phyloP scores from a whole-genome alignment of 2,113 vertebrate species.

The Nothobranchius furzeri region DNA sequence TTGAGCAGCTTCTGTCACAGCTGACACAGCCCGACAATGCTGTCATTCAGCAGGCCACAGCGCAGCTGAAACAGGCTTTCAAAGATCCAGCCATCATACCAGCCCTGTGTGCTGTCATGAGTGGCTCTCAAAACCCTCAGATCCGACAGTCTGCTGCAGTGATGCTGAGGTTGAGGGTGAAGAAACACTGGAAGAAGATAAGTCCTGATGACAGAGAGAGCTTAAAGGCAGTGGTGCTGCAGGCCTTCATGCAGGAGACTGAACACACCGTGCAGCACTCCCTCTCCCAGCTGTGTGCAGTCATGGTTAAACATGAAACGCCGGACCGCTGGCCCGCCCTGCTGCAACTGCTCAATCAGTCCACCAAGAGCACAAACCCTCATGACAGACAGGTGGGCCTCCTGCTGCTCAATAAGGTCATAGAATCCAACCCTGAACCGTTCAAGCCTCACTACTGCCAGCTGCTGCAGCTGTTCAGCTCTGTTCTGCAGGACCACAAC shows the following conservation, averaged over 20 bases:
- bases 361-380: slow-evolving; percentile 80
- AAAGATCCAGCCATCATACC: slow-evolving; percentile 83
- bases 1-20: slow-evolving; percentile 81
- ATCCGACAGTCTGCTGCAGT: slow-evolving; percentile 88
- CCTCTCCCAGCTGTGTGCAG: slow-evolving; percentile 85
- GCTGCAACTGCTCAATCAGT: slow-evolving; percentile 81
- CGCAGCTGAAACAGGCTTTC: slow-evolving; percentile 82
- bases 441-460: slow-evolving; percentile 83
- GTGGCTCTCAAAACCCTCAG: slow-evolving; percentile 81
- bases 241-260: slow-evolving; percentile 80
- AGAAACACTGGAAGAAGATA: slow-evolving; percentile 85
- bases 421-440: slow-evolving; percentile 81
- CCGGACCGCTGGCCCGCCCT: slow-evolving; percentile 87
- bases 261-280: slow-evolving; percentile 86
- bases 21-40: slow-evolving; percentile 86
- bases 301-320: slow-evolving; percentile 86
- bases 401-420: slow-evolving; percentile 84
- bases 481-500: slow-evolving; percentile 77
- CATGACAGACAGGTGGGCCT: slow-evolving; percentile 85
- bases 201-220: slow-evolving; percentile 79
- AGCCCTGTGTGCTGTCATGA: slow-evolving; percentile 83
- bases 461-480: slow-evolving; percentile 81
- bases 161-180: slow-evolving; percentile 83
- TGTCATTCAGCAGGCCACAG: slow-evolving; percentile 87
- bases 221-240: slow-evolving; percentile 83